phyloP scores from a whole-genome alignment of 2,888 invertebrate species.

The Morpho helenor region DNA sequence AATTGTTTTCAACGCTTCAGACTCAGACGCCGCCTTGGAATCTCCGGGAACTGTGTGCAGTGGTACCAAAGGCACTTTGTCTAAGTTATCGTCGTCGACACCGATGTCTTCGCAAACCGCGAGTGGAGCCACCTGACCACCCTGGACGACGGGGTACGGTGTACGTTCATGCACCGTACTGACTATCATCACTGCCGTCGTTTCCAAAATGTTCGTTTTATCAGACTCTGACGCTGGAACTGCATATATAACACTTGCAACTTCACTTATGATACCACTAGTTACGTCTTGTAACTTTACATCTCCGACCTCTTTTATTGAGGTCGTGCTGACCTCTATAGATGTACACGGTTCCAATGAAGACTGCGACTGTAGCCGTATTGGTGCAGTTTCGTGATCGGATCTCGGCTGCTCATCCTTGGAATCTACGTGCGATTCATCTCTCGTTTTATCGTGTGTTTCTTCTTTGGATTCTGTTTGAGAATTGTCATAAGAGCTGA shows the following conservation, averaged over 20 bases:
- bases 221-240: constrained; percentile 14
- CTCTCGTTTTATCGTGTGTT: constrained; percentile 30
- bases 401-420: constrained; percentile 38
- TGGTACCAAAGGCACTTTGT: constrained; percentile 73
- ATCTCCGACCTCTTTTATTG: constrained; percentile 36
- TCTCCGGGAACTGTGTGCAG: constrained; percentile 47
- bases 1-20: constrained; percentile 57
- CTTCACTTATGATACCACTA: constrained; percentile 12
- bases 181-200: constrained; percentile 22
- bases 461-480: constrained; percentile 33
- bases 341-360: constrained; percentile 49
- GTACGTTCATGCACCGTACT: constrained; percentile 15
- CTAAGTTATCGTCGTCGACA: constrained; percentile 82
- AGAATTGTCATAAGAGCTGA: constrained; percentile 37
- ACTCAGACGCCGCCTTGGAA: constrained; percentile 51
- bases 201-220: constrained; percentile 12
- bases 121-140: constrained; percentile 80
- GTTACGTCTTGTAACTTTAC: constrained; percentile 9
- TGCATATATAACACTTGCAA: constrained; percentile 16
- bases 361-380: constrained; percentile 36
- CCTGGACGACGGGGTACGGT: constrained; percentile 25
- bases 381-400: constrained; percentile 37
- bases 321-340: constrained; percentile 47
- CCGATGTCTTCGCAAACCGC: constrained; percentile 85
- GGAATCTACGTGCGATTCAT: constrained; percentile 20